Percentiles rank a stretch among this genome's conserved stretches.
These are phyloP conservation scores for Camptogramma bilineatum DNA, from an alignment of 2,888 invertebrate genomes.

Conservation along the genomic window DNA sequence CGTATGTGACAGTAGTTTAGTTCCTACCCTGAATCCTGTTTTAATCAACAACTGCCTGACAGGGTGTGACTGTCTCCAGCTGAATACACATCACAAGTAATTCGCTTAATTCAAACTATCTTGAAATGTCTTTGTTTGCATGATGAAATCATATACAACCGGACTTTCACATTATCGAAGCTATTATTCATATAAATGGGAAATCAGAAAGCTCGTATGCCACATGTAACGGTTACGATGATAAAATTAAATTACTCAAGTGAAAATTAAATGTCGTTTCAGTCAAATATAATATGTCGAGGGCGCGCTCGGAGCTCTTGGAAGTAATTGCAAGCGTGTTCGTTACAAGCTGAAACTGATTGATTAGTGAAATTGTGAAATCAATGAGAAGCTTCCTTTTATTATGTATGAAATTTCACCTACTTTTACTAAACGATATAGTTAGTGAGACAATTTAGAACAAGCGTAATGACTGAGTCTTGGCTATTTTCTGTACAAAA, in stretches of 20 bases:
- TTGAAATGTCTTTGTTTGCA: background rate
- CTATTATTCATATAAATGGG: conserved; percentile 11
- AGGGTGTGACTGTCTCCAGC: background rate
- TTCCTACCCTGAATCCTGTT: background rate
- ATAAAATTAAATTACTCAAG: conserved; percentile 35
- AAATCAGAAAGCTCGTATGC: conserved; percentile 16
- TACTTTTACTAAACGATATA: no score
- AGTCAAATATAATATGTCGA: background rate
- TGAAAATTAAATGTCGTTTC: conserved; percentile 20
- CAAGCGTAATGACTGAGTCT: no score
- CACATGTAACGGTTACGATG: conserved; percentile 15
- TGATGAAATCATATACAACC: background rate
- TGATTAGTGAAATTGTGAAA: conserved; percentile 1
- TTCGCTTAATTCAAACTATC: background rate
- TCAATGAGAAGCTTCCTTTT: background rate
- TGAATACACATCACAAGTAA: conserved; percentile 1
- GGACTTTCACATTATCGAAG: no score
- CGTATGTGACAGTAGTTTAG: background rate
- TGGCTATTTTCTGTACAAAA: no score
- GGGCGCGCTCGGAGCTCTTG: conserved; percentile 2
- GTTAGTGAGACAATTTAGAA: no score
- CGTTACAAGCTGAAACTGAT: background rate
- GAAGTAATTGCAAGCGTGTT: background rate
- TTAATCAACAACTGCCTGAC: background rate
- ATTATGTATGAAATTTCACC: background rate